Evolutionary conservation across 2,113 vertebrate genomes (phyloP).

Genomic region (Pangasianodon gigas): DNA sequence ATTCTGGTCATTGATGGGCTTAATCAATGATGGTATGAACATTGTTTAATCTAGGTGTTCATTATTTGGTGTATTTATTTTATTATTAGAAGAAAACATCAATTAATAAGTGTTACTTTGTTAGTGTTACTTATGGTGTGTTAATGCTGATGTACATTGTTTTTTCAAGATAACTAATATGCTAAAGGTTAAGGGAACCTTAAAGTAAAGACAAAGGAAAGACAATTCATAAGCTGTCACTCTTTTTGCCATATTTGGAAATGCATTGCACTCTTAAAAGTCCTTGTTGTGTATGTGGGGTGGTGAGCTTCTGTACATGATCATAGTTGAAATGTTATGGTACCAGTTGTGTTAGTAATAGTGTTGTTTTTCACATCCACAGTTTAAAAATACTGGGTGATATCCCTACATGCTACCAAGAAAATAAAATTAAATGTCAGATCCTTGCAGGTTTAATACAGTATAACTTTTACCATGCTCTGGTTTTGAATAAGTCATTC

Average conservation of each 20-base stretch:
- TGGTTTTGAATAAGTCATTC: neutral
- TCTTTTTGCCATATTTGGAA: neutral
- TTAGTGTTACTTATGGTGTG: neutral
- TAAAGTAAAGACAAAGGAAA: neutral
- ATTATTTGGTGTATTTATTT: neutral
- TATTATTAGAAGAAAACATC: neutral
- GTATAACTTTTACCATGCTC: neutral
- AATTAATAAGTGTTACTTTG: neutral
- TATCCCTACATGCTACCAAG: neutral
- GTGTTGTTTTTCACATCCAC: neutral
- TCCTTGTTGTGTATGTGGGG: neutral
- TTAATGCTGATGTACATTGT: neutral
- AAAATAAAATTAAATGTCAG: neutral
- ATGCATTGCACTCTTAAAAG: neutral
- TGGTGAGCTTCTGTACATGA: neutral
- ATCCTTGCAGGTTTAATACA: neutral
- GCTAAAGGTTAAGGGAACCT: neutral
- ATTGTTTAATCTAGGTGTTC: neutral
- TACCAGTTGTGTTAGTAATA: neutral
- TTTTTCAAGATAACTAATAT: neutral
- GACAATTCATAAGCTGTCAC: neutral
- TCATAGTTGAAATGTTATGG: neutral
- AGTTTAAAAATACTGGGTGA: neutral
- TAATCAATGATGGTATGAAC: neutral
- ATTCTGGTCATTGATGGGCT: neutral